Evolutionary conservation across 2,888 invertebrate species (phyloP).

Genomic region (Crossocerus cetratus): DNA sequence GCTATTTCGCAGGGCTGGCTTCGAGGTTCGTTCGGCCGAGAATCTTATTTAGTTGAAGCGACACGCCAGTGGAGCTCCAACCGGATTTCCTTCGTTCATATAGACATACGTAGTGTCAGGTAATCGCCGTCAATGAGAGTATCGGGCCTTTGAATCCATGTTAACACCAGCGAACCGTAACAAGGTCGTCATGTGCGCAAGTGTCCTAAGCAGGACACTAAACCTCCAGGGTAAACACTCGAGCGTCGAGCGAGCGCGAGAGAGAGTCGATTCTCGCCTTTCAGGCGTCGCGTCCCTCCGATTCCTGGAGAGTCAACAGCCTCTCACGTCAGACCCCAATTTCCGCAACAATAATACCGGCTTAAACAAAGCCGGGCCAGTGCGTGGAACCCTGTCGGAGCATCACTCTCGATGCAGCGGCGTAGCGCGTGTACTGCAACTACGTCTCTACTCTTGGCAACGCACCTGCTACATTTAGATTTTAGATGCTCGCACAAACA

Average conservation of each 20-base stretch:
- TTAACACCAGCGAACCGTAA: no score
- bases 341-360: constrained; percentile 48
- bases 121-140: no score
- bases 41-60: no score
- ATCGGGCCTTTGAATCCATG: no score
- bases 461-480: constrained; percentile 20
- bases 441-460: constrained; percentile 26
- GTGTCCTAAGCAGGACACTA: constrained; percentile 35
- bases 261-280: constrained; percentile 37
- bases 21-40: no score
- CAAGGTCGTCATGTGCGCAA: background rate
- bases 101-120: no score
- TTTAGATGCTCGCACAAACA: constrained; percentile 32
- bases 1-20: no score
- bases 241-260: constrained; percentile 15
- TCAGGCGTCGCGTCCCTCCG: constrained; percentile 17
- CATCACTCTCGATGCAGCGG: background rate
- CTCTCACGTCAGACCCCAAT: constrained; percentile 43
- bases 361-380: constrained; percentile 48
- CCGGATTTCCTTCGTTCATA: no score
- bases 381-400: constrained; percentile 12
- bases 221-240: constrained; percentile 32
- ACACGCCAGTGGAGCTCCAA: no score
- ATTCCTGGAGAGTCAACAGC: constrained; percentile 36
- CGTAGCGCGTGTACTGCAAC: constrained; percentile 17